A percentile compares a stretch with the other conserved stretches of the same genome.
Conservation (phyloP, 2,888 invertebrate genomes). For the Sminthurinus aureus region DNA sequence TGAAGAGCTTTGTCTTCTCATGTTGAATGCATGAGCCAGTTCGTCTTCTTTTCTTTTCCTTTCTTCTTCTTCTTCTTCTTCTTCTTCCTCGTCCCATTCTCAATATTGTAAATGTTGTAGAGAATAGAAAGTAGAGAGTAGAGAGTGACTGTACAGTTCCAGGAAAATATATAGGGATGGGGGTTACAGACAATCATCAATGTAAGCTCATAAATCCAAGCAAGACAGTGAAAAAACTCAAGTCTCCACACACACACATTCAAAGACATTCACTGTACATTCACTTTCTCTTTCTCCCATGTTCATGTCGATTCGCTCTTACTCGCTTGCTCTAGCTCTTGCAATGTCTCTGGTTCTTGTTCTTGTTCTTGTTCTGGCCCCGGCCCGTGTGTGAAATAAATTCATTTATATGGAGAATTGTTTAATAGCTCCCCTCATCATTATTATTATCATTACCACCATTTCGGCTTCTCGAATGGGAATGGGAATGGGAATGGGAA, state of each 20-base stretch:
- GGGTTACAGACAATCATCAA: conserved; percentile 9
- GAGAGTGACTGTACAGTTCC: background rate
- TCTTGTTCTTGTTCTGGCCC: too few relatives aligned
- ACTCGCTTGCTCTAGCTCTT: background rate
- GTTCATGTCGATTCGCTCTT: too few relatives aligned
- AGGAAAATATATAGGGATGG: background rate
- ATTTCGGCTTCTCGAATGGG: background rate
- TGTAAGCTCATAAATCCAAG: conserved; percentile 36
- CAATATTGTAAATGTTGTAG: background rate
- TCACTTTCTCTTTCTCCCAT: too few relatives aligned
- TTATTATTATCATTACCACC: background rate
- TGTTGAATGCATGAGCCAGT: conserved; percentile 31
- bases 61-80: background rate
- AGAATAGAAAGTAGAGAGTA: background rate
- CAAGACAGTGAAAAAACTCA: conserved; percentile 27
- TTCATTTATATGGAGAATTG: conserved; percentile 35
- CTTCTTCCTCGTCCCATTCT: background rate
- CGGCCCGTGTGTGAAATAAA: conserved; percentile 30
- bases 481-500: background rate
- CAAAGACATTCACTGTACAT: too few relatives aligned
- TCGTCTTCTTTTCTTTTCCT: background rate
- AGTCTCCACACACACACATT: background rate
- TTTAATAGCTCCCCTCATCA: conserved; percentile 23
- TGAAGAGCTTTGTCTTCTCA: conserved; percentile 4
- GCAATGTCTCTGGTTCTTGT: background rate